phyloP scores from a whole-genome alignment of 2,797 vertebrate species.

The Tiaroga cobitis region DNA sequence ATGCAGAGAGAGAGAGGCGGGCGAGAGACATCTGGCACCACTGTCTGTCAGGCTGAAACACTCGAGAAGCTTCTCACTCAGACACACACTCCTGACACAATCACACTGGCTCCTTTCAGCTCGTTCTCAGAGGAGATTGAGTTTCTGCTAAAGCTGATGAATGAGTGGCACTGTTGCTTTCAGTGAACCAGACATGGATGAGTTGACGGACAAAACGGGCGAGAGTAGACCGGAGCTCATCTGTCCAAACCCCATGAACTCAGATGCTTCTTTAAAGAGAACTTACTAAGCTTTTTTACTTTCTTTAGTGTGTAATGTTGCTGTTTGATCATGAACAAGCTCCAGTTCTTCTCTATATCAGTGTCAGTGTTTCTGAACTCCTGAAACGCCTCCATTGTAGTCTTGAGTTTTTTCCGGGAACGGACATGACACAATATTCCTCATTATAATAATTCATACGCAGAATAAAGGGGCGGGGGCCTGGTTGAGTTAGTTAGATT shows the following conservation, averaged over 20 bases:
- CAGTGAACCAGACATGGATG: slow-evolving; percentile 49
- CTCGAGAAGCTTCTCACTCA: slow-evolving; percentile 34
- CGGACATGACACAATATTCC: neutral
- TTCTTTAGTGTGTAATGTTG: neutral
- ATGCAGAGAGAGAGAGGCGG: neutral
- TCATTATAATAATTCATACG: neutral
- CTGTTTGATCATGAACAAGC: too few species aligned
- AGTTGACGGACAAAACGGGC: slow-evolving; percentile 38
- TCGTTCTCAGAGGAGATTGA: slow-evolving; percentile 42
- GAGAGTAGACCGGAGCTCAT: slow-evolving; percentile 36
- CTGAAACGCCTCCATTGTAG: neutral
- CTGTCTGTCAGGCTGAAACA: slow-evolving; percentile 34
- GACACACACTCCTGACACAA: slow-evolving; percentile 24
- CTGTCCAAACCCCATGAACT: slow-evolving; percentile 41
- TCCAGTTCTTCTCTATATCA: too few species aligned
- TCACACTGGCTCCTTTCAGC: slow-evolving; percentile 47
- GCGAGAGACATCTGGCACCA: slow-evolving; percentile 46
- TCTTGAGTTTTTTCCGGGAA: neutral
- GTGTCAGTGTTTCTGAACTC: neutral
- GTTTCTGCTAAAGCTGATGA: slow-evolving; percentile 47
- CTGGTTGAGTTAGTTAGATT: too few species aligned
- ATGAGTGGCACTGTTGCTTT: slow-evolving; percentile 42
- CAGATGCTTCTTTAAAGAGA: neutral
- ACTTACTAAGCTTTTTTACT: neutral
- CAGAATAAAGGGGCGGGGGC: too few species aligned